Evolutionary conservation across 2,797 vertebrate genomes (phyloP).

Genomic region (Trachops cirrhosus): DNA sequence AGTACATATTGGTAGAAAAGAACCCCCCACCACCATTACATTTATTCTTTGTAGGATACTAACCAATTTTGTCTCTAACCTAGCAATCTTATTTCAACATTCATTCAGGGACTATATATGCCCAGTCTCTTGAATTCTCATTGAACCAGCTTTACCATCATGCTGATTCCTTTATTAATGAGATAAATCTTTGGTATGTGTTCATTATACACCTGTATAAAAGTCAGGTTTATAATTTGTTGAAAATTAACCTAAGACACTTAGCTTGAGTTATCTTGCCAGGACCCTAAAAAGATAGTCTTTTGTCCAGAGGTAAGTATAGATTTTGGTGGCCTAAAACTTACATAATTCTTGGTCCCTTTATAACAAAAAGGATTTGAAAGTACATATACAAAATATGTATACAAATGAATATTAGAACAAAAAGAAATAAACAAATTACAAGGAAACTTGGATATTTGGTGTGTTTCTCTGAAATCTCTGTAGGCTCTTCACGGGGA

Average conservation of each 20-base stretch:
- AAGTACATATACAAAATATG: not conserved
- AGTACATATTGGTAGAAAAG: not conserved
- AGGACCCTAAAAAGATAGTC: not conserved
- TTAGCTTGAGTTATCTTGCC: not conserved
- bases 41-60: not conserved
- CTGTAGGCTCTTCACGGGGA: not conserved
- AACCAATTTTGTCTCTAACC: not conserved
- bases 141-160: not conserved
- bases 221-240: not conserved
- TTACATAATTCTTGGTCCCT: not conserved
- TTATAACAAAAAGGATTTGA: not conserved
- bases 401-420: not conserved
- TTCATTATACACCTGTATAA: not conserved
- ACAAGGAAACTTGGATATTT: not conserved
- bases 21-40: not conserved
- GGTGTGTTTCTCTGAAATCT: not conserved
- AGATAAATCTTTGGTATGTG: not conserved
- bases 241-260: not conserved
- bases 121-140: not conserved
- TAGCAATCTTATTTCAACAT: not conserved
- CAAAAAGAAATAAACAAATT: not conserved
- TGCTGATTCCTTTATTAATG: not conserved
- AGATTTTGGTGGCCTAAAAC: not conserved
- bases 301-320: not conserved
- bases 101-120: not conserved